Base-by-base conservation (phyloP, 2,888 invertebrate genomes). In the Cheilosia variabilis region DNA sequence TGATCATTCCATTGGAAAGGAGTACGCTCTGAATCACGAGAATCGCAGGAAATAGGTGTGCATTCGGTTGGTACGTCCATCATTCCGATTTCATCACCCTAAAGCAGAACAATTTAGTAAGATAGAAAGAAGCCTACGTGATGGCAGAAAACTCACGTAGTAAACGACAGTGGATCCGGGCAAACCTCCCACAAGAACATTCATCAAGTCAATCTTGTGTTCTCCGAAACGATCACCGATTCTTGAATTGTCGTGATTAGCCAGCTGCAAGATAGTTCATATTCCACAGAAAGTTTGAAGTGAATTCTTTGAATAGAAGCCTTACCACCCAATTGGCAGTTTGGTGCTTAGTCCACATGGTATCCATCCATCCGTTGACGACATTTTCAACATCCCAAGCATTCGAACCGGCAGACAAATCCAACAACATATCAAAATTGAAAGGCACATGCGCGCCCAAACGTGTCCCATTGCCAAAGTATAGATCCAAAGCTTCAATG, bases 31-130 rank as follows among this genome's bases (percentile, higher is more conserved):
- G 94, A 92, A 90, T 96, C 95, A n/a, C 96, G 92, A 0, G 66
- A 66, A 53, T 91, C 91, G 34, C 91, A 90, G 0, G 89, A 88
- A 24, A 93, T 88, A 0, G 75, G 86, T 0, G 89, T 89, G 95
- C 93, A 24, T 93, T 93, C 1, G 92, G 31, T 92, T 69, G 89
- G 88, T 9, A 92, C 90, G 55, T 93, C 92, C 31, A 90, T 88
- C 95, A 96, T 95, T 1, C 94, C 96, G 45, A 96, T 94, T 91
- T 96, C 96, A 89, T 96, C 96, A 0, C 96, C 96, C 90, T 90
- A 19, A 2, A 43, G 4, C 7, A 4, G 6, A 17, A 1, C 0
- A 45, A 45, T 6, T 45, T n/a, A 2, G 2, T 2, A 2, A 45
- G 1, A n/a, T n/a, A 2, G n/a, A n/a, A n/a, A n/a, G n/a, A n/a